Evolutionary conservation across 2,888 invertebrate species (phyloP).

Genomic region (Eristalis tenax): DNA sequence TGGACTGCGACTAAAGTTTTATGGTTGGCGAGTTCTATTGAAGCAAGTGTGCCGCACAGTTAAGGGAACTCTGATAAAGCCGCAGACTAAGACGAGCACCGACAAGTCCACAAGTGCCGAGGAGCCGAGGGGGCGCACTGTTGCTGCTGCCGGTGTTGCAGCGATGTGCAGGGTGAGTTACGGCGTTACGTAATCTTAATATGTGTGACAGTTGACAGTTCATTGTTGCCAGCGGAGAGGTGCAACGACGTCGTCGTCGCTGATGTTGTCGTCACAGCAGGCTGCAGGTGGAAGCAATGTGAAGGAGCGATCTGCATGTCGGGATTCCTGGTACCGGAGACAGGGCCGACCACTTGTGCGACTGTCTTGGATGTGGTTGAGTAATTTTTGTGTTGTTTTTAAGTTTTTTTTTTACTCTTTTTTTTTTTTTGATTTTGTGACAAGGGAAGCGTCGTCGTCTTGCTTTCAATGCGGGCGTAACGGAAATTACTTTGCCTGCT

Average conservation of each 20-base stretch:
- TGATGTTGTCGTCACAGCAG: conserved; percentile 31
- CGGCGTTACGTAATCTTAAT: conserved; percentile 61
- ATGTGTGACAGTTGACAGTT: conserved; percentile 70
- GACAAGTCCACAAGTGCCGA: not conserved
- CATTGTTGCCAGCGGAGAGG: conserved; percentile 57
- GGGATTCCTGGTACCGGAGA: conserved; percentile 47
- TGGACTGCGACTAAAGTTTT: conserved; percentile 36
- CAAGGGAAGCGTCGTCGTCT: conserved; percentile 54
- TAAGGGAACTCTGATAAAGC: conserved; percentile 60
- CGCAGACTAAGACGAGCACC: conserved; percentile 7
- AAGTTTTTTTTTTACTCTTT: not conserved
- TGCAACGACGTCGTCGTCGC: conserved; percentile 40
- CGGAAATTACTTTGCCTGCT: conserved; percentile 51
- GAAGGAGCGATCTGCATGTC: conserved; percentile 26
- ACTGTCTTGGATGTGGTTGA: conserved; percentile 47
- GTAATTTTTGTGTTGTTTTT: conserved; percentile 45
- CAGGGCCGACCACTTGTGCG: conserved; percentile 27
- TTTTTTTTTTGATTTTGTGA: not conserved
- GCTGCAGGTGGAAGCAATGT: conserved; percentile 59
- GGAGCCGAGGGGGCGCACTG: not conserved
- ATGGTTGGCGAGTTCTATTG: conserved; percentile 52
- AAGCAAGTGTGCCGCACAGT: conserved; percentile 60
- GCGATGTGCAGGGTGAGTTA: conserved; percentile 21
- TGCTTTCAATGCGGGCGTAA: conserved; percentile 63
- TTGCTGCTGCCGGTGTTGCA: not conserved